A percentile compares a stretch with the other conserved stretches of the same genome.
phyloP scores from a whole-genome alignment of 2,888 invertebrate species.

The Torymus auratus region DNA sequence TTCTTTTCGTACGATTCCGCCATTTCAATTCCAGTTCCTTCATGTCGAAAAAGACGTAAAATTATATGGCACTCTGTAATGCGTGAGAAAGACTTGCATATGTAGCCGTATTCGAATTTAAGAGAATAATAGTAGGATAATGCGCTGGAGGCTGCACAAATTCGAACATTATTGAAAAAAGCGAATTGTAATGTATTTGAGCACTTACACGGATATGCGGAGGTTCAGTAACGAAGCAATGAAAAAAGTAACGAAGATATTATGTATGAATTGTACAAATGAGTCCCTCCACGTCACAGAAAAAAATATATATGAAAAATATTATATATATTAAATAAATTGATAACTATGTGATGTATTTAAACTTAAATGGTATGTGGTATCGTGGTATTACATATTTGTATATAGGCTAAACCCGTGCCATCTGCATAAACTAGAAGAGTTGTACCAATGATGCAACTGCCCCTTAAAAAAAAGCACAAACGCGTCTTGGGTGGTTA shows the following conservation, averaged over 20 bases:
- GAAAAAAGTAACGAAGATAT: constrained; percentile 69
- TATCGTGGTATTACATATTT: constrained; percentile 58
- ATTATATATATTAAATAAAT: constrained; percentile 66
- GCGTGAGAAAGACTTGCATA: constrained; percentile 39
- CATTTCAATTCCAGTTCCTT: constrained; percentile 15
- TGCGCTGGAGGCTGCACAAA: constrained; percentile 71
- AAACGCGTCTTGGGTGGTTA: constrained; percentile 9
- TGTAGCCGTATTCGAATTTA: constrained; percentile 54
- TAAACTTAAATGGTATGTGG: constrained; percentile 76
- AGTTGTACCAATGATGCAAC: constrained; percentile 50
- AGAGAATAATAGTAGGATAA: constrained; percentile 51
- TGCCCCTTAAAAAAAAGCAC: constrained; percentile 16
- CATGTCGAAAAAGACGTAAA: neutral
- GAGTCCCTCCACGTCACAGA: constrained; percentile 76
- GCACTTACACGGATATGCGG: constrained; percentile 63
- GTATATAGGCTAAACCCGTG: constrained; percentile 46
- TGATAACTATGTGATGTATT: constrained; percentile 76
- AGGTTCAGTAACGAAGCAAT: constrained; percentile 71
- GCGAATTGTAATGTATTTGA: constrained; percentile 60
- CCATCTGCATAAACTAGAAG: constrained; percentile 34
- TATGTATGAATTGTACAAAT: constrained; percentile 76
- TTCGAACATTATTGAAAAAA: constrained; percentile 45
- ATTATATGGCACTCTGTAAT: neutral
- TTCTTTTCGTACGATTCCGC: neutral
- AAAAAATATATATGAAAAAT: constrained; percentile 67